Conservation (phyloP, 2,888 invertebrate genomes). For the Terebella lapidaria region DNA sequence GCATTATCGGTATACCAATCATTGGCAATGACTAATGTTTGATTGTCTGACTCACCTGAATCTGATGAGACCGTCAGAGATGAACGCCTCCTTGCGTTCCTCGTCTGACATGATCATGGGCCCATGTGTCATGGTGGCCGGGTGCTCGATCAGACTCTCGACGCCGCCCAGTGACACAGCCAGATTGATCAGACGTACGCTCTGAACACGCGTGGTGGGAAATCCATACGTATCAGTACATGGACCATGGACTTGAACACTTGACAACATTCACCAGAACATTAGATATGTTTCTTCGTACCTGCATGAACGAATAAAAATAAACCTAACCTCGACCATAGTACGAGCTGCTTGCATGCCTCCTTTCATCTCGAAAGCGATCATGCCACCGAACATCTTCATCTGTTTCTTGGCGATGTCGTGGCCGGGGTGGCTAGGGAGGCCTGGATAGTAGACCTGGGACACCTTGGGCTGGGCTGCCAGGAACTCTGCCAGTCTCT, state of each 20-base stretch:
- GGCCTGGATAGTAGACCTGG: conserved; percentile 65
- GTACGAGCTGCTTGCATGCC: conserved; percentile 67
- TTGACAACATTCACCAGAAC: too few relatives aligned
- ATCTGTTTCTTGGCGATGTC: conserved; percentile 63
- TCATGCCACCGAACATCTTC: conserved; percentile 84
- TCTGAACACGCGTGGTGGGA: too few relatives aligned
- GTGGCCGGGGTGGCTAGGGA: conserved; percentile 41
- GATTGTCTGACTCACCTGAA: conserved; percentile 59
- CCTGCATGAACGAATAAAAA: too few relatives aligned
- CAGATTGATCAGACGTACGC: conserved; percentile 33
- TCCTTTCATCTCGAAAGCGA: conserved; percentile 82
- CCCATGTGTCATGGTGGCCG: conserved; percentile 91
- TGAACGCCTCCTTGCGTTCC: conserved; percentile 69
- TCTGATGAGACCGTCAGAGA: conserved; percentile 77
- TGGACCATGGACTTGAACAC: too few relatives aligned
- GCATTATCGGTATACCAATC: too few relatives aligned
- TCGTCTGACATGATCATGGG: conserved; percentile 69
- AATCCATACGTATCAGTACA: too few relatives aligned
- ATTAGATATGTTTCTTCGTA: too few relatives aligned
- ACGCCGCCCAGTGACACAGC: conserved; percentile 95
- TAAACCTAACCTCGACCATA: too few relatives aligned
- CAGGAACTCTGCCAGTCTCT: conserved; percentile 75
- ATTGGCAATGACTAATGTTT: too few relatives aligned
- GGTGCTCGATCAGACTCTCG: conserved; percentile 89
- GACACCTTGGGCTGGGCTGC: conserved; percentile 52